phyloP scores from a whole-genome alignment of 2,888 invertebrate genomes.

The Drosophila kuntzei region DNA sequence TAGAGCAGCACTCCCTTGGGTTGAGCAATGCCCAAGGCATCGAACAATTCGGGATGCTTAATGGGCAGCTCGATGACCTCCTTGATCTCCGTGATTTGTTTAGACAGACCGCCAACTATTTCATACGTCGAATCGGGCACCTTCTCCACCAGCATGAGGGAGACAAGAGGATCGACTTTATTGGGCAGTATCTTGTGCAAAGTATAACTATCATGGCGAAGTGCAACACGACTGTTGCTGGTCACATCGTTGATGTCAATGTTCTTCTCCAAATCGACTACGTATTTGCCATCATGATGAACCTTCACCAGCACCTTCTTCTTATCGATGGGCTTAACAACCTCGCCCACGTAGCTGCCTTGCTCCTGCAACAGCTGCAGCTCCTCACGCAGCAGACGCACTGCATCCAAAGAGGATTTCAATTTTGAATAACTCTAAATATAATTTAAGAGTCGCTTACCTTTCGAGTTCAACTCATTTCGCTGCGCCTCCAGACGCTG shows the following conservation, averaged over 20 bases:
- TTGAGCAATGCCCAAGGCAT: conserved; percentile 98
- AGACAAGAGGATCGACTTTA: conserved; percentile 99
- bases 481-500: conserved; percentile 98
- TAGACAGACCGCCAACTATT: conserved; percentile 99
- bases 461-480: conserved; percentile 99
- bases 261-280: conserved; percentile 99
- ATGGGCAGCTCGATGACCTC: conserved; percentile 99
- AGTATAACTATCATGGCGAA: conserved; percentile 99
- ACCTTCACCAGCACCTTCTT: conserved; percentile 99
- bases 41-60: conserved; percentile 99
- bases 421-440: neutral
- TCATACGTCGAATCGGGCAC: conserved; percentile 99
- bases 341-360: conserved; percentile 99
- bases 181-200: conserved; percentile 99
- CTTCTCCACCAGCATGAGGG: conserved; percentile 99
- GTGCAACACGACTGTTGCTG: conserved; percentile 97
- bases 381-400: conserved; percentile 97
- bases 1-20: conserved; percentile 98
- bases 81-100: conserved; percentile 99
- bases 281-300: conserved; percentile 99
- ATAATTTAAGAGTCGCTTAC: conserved; percentile 85
- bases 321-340: conserved; percentile 99
- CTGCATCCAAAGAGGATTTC: conserved; percentile 86
- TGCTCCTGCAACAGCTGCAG: conserved; percentile 97
- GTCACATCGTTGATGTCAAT: conserved; percentile 99